Evolutionary conservation across 2,888 invertebrate genomes (phyloP).

Genomic region (Dolichopus griseipennis): DNA sequence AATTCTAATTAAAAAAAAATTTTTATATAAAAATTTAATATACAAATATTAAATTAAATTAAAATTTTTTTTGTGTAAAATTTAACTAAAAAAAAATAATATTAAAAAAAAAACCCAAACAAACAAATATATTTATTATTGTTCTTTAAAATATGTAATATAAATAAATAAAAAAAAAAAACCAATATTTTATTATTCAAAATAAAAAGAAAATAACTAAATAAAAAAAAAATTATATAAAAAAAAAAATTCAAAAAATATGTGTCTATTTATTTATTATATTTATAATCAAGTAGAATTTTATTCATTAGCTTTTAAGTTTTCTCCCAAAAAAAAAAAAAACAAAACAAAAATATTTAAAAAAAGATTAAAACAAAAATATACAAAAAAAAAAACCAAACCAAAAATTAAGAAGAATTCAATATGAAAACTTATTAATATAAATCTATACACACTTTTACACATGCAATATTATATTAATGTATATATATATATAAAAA

Average conservation of each 20-base stretch:
- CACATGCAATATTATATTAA: too few species aligned
- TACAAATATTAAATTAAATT: neutral
- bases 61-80: neutral
- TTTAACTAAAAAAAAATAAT: neutral
- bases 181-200: neutral
- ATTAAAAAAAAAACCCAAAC: too few species aligned
- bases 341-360: neutral
- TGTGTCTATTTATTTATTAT: slow-evolving; percentile 6
- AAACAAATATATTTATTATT: neutral
- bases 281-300: slow-evolving; percentile 3
- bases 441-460: too few species aligned
- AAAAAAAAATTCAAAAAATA: neutral
- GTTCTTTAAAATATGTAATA: neutral
- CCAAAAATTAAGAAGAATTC: too few species aligned
- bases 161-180: neutral
- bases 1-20: too few species aligned
- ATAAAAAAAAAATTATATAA: neutral
- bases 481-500: too few species aligned
- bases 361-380: neutral
- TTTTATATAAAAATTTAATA: neutral
- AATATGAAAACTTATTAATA: too few species aligned
- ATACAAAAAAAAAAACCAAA: neutral
- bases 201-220: neutral
- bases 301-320: neutral
- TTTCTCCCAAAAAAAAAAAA: neutral